Evolutionary conservation across 1,140 invertebrate species (phyloP).

Genomic region (Euura saliciscinereae): DNA sequence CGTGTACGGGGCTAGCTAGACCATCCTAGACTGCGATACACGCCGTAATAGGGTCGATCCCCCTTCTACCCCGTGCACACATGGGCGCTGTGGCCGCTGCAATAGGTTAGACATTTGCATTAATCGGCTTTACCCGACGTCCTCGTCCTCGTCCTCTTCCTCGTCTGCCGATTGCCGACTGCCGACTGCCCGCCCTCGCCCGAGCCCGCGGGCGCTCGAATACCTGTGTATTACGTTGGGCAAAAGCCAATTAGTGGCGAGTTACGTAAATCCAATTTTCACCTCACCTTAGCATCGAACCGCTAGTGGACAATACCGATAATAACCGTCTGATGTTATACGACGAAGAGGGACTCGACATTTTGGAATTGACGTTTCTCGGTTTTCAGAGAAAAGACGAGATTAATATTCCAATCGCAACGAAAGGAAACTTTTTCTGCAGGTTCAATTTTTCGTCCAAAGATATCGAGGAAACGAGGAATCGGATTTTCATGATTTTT

Average conservation of each 20-base stretch:
- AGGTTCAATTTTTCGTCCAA: no score
- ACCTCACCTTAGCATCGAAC: constrained; percentile 2
- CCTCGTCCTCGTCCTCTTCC: not conserved
- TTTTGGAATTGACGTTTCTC: no score
- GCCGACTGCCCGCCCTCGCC: not conserved
- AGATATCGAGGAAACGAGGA: no score
- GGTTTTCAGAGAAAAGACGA: no score
- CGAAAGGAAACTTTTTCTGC: no score
- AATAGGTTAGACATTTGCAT: constrained; percentile 56
- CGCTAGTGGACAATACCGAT: no score
- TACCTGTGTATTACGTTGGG: not conserved
- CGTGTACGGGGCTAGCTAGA: not conserved
- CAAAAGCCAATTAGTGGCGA: constrained; percentile 12
- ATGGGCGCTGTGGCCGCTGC: constrained; percentile 24
- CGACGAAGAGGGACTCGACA: no score
- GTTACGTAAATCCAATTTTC: constrained; percentile 3
- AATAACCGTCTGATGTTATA: not conserved
- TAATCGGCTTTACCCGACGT: constrained; percentile 40
- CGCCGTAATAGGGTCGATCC: not conserved
- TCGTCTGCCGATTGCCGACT: not conserved
- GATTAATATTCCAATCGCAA: no score
- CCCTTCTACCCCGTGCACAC: no score
- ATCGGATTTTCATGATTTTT: no score
- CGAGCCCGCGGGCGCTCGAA: not conserved
- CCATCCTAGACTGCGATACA: not conserved